Conservation (phyloP, 2,113 vertebrate genomes). For the Rattus norvegicus region DNA sequence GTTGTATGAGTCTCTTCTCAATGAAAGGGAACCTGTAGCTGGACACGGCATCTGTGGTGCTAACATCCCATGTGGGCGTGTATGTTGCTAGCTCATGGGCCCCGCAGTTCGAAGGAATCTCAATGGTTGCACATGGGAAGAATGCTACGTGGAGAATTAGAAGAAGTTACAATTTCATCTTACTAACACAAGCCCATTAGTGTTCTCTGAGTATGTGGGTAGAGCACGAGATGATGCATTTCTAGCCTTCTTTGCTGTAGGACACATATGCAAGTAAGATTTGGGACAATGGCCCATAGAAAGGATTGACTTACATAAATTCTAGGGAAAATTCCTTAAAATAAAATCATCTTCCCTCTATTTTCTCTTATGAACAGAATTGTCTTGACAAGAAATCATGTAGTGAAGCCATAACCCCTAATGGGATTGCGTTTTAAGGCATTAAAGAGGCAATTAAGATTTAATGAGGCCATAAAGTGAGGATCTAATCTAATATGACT, state of each 20-base stretch:
- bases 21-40: background rate
- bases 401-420: background rate
- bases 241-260: background rate
- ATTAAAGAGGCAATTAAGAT: constrained; percentile 5
- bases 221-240: background rate
- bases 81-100: background rate
- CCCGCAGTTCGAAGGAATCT: background rate
- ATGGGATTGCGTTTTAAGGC: background rate
- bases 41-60: rapidly evolving
- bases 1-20: constrained; percentile 27
- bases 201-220: background rate
- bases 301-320: background rate
- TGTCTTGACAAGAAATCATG: background rate
- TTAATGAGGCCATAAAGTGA: background rate
- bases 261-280: background rate
- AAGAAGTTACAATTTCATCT: background rate
- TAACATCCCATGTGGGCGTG: background rate
- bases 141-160: background rate
- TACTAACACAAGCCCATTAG: background rate
- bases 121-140: background rate
- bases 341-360: background rate
- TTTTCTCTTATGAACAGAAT: background rate
- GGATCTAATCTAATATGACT: background rate
- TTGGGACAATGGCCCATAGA: background rate
- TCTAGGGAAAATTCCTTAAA: background rate